These are phyloP conservation scores for Lerema accius DNA, from an alignment of 1,140 invertebrate genomes.

Conservation along the genomic window DNA sequence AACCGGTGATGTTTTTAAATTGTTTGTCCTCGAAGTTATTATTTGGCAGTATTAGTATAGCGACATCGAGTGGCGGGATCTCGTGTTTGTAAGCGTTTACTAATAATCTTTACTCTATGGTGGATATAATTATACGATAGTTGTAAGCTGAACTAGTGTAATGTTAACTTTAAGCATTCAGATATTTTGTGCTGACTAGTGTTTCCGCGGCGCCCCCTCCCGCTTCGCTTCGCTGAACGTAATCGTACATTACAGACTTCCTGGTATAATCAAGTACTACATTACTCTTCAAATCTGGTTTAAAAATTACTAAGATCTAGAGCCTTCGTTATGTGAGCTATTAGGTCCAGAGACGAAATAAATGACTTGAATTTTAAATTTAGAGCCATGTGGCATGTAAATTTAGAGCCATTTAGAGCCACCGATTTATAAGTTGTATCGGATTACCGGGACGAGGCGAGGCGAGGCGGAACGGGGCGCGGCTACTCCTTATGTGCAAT, in stretches of 20 bases:
- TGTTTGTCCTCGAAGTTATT: conserved; percentile 51
- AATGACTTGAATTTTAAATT: too few relatives aligned
- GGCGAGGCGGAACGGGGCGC: too few relatives aligned
- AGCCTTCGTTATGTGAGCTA: too few relatives aligned
- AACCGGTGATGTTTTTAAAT: conserved; percentile 48
- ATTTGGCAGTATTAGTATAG: conserved; percentile 74
- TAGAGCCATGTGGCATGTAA: too few relatives aligned
- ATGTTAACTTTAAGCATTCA: conserved; percentile 69
- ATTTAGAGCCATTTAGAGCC: too few relatives aligned
- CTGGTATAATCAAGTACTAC: neutral
- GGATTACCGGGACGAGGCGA: too few relatives aligned
- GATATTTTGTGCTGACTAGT: conserved; percentile 70
- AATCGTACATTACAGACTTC: neutral
- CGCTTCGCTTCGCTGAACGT: neutral
- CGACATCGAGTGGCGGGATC: conserved; percentile 64
- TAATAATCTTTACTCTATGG: conserved; percentile 63
- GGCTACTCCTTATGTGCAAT: conserved; percentile 58
- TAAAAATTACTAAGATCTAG: too few relatives aligned
- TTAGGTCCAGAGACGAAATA: too few relatives aligned
- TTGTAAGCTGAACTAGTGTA: conserved; percentile 60
- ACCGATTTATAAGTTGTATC: too few relatives aligned
- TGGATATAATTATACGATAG: conserved; percentile 80
- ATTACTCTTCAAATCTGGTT: too few relatives aligned
- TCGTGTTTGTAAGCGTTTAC: conserved; percentile 66
- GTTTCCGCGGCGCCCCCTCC: conserved; percentile 28